phyloP scores from a whole-genome alignment of 2,113 vertebrate genomes.

The Ivindomyrus marchei region DNA sequence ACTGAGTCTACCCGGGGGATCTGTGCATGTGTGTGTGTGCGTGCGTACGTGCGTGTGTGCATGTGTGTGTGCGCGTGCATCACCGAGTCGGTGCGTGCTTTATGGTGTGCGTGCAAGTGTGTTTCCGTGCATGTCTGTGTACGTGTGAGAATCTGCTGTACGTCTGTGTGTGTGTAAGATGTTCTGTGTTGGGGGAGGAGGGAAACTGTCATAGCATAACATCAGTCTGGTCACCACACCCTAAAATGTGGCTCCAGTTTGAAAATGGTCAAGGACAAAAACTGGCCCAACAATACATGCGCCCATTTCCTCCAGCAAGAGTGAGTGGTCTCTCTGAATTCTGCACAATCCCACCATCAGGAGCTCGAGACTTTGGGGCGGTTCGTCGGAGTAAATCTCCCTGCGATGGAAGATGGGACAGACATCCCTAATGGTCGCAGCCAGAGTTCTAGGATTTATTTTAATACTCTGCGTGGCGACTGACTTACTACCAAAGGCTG shows the following conservation, averaged over 20 bases:
- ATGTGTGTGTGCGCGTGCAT: not conserved
- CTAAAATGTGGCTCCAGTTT: not conserved
- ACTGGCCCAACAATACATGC: not conserved
- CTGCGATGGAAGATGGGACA: conserved; percentile 59
- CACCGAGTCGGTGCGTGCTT: not conserved
- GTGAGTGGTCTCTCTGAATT: conserved; percentile 30
- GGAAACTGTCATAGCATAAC: conserved; percentile 28
- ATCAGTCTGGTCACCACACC: conserved; percentile 28
- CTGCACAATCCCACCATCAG: conserved; percentile 37
- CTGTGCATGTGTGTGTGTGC: conserved; percentile 19
- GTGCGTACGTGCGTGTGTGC: conserved; percentile 17
- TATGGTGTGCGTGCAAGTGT: not conserved
- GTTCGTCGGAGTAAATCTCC: conserved; percentile 63
- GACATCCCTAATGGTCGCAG: conserved; percentile 56
- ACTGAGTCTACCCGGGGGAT: conserved; percentile 38
- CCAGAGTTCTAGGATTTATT: conserved; percentile 33
- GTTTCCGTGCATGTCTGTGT: conserved; percentile 5
- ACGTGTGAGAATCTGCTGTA: not conserved
- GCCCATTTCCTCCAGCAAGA: not conserved
- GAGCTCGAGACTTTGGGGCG: conserved; percentile 40
- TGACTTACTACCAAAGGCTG: not conserved
- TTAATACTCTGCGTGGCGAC: conserved; percentile 37
- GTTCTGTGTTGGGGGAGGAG: conserved; percentile 17
- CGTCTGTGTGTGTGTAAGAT: not conserved
- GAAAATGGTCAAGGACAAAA: not conserved